Conservation (phyloP, 2,888 invertebrate genomes). For the Hylaea fasciaria region DNA sequence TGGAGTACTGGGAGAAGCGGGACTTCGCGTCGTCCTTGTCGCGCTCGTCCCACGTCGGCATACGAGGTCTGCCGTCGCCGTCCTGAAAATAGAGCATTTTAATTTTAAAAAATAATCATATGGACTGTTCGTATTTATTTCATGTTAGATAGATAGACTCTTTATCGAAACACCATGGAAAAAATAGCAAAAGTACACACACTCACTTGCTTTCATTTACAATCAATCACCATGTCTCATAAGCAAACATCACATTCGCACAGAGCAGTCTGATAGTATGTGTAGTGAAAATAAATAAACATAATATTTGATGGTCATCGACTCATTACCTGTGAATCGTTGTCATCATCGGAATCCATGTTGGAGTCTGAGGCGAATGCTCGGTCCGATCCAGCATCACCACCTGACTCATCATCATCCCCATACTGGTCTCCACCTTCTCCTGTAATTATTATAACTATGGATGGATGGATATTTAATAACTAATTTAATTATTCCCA, state of each 20-base stretch:
- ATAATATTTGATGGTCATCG: too few species aligned
- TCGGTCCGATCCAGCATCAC: conserved; percentile 70
- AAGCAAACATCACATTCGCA: too few species aligned
- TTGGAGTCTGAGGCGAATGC: conserved; percentile 72
- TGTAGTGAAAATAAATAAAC: too few species aligned
- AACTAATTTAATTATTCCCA: too few species aligned
- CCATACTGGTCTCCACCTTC: conserved; percentile 58
- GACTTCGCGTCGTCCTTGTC: conserved; percentile 92
- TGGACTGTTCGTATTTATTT: too few species aligned
- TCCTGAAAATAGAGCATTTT: conserved; percentile 37
- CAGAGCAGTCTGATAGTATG: too few species aligned
- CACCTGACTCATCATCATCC: conserved; percentile 57
- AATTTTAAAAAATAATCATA: not conserved
- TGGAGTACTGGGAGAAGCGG: conserved; percentile 96
- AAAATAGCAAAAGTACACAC: too few species aligned
- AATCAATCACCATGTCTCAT: too few species aligned
- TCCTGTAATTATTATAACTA: conserved; percentile 34
- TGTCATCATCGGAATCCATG: conserved; percentile 78
- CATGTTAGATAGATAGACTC: too few species aligned
- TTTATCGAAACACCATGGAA: too few species aligned
- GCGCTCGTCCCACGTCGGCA: conserved; percentile 68
- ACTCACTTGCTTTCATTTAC: too few species aligned
- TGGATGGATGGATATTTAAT: too few species aligned
- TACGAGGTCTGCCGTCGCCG: conserved; percentile 63
- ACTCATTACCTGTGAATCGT: conserved; percentile 66